Conservation (phyloP, 2,113 vertebrate genomes). For the Periophthalmodon schlosseri region DNA sequence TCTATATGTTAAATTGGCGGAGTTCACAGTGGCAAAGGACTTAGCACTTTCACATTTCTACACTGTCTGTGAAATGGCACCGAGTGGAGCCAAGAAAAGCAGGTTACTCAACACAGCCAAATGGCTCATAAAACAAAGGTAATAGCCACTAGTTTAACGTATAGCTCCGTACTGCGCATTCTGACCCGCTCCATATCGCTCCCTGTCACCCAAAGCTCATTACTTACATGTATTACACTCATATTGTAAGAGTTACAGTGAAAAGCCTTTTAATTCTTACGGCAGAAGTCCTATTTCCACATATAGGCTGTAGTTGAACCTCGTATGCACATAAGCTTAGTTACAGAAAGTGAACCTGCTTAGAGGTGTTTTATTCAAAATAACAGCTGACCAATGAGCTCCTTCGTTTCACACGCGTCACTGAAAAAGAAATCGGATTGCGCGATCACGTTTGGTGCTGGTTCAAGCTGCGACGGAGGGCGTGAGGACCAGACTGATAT, state of each 20-base stretch:
- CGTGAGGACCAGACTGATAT: too few species aligned
- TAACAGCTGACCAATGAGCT: too few species aligned
- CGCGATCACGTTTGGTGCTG: too few species aligned
- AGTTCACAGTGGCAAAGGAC: background rate
- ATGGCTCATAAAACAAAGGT: slow-evolving; percentile 1
- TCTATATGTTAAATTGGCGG: background rate
- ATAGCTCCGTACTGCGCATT: background rate
- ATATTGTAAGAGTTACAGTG: background rate
- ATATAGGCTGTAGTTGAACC: background rate
- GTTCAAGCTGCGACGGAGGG: too few species aligned
- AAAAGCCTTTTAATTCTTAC: background rate
- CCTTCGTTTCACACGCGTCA: too few species aligned
- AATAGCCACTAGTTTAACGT: background rate
- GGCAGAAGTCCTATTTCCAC: background rate
- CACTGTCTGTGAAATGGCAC: background rate
- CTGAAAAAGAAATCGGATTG: too few species aligned
- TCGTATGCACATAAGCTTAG: background rate
- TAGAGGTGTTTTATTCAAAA: background rate
- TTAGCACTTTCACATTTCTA: background rate
- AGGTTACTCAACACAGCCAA: background rate
- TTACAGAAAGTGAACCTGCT: background rate
- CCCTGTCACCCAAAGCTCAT: background rate
- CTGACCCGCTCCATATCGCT: background rate
- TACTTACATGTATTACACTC: background rate
- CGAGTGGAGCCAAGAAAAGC: background rate